These are phyloP conservation scores for Bubo bubo DNA, from an alignment of 2,113 vertebrate genomes.

Conservation along the genomic window DNA sequence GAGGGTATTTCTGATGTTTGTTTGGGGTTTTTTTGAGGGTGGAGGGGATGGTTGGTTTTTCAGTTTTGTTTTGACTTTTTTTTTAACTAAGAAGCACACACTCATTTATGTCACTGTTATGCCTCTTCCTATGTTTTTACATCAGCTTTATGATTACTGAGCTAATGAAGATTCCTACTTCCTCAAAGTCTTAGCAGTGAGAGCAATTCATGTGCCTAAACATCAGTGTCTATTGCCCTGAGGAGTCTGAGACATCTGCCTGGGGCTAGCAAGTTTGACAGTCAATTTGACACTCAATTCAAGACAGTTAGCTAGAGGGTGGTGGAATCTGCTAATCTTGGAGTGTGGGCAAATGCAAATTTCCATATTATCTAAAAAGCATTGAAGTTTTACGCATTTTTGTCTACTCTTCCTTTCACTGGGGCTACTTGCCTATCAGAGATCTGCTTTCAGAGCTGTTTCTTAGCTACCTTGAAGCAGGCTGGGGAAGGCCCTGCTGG, in stretches of 20 bases:
- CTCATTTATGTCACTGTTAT: neutral
- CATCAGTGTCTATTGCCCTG: too few species aligned
- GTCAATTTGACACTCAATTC: neutral
- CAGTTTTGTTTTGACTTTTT: neutral
- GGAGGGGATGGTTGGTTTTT: neutral
- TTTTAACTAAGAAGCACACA: neutral
- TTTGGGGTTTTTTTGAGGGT: neutral
- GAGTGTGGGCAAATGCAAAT: neutral
- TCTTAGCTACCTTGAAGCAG: neutral
- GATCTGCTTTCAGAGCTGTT: neutral
- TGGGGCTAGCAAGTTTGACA: neutral
- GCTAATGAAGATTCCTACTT: neutral
- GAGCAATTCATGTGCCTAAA: neutral
- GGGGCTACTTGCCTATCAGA: neutral
- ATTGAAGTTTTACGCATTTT: neutral
- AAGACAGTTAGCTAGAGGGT: neutral
- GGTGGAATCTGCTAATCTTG: neutral
- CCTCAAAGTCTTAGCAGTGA: neutral
- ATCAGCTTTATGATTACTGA: neutral
- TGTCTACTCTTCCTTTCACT: neutral
- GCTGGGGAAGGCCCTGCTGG: neutral
- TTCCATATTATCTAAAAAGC: neutral
- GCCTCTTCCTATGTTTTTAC: neutral
- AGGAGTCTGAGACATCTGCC: neutral
- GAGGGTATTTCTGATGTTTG: rapidly evolving